Percentiles rank a stretch among this genome's conserved stretches.
Conservation (phyloP, 1,140 invertebrate genomes). For the Drosophila dunni region DNA sequence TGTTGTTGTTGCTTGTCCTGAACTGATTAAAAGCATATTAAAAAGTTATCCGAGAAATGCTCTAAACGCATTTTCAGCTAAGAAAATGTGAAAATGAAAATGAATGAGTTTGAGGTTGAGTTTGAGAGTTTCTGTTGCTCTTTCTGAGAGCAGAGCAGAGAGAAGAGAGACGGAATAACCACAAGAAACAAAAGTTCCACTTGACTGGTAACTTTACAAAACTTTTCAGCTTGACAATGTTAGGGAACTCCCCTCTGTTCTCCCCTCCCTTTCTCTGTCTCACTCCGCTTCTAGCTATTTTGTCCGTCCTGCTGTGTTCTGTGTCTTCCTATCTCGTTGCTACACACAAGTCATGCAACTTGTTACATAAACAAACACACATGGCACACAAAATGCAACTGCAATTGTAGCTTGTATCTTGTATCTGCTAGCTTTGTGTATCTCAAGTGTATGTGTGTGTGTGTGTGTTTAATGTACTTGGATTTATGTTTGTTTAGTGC, state of each 20-base stretch:
- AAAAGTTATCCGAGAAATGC: constrained; percentile 67
- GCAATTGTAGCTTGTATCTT: constrained; percentile 53
- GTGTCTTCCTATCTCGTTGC: background rate
- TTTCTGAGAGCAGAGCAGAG: too few relatives aligned
- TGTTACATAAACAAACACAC: constrained; percentile 33
- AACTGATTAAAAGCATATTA: constrained; percentile 81
- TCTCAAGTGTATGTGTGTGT: constrained; percentile 33
- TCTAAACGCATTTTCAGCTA: constrained; percentile 46
- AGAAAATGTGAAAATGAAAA: constrained; percentile 34
- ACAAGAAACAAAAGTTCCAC: constrained; percentile 30
- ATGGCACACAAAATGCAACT: constrained; percentile 29
- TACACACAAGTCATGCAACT: constrained; percentile 27
- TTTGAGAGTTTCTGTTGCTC: background rate
- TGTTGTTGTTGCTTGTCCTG: constrained; percentile 13
- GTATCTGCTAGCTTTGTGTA: constrained; percentile 8
- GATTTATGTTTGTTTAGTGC: constrained; percentile 65
- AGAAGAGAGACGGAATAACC: constrained; percentile 1
- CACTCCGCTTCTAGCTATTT: background rate
- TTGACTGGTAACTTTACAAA: constrained; percentile 20
- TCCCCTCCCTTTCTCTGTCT: background rate
- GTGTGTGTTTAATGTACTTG: constrained; percentile 46
- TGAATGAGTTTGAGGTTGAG: constrained; percentile 8
- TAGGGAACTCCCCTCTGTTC: background rate
- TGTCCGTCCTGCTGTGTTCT: constrained; percentile 5
- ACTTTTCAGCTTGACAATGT: constrained; percentile 23